These are phyloP conservation scores for Sarcoramphus papa DNA, from an alignment of 2,797 vertebrate species.

Conservation along the genomic window DNA sequence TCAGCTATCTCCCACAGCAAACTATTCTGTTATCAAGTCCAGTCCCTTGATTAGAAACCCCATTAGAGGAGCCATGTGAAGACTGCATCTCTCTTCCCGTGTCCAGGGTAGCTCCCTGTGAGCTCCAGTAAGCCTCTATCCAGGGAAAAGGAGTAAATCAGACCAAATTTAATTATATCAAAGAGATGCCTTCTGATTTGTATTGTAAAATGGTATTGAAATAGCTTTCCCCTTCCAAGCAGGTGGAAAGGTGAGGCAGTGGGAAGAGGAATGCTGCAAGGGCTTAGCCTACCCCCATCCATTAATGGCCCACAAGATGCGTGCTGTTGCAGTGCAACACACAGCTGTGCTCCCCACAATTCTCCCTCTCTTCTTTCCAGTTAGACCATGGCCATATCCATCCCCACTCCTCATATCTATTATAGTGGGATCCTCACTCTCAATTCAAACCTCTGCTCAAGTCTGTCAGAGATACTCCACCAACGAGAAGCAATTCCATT, in stretches of 20 bases:
- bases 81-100: background rate
- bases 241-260: background rate
- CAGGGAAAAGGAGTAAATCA: background rate
- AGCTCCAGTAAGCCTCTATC: background rate
- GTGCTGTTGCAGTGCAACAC: background rate
- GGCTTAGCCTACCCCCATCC: background rate
- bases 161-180: background rate
- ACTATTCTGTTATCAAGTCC: background rate
- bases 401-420: background rate
- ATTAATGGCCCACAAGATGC: background rate
- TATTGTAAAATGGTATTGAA: background rate
- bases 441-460: background rate
- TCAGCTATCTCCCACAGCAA: background rate
- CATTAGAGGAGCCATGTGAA: background rate
- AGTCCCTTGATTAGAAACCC: background rate
- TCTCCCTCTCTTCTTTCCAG: background rate
- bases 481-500: background rate
- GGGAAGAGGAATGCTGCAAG: background rate
- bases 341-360: background rate
- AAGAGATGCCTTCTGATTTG: background rate
- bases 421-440: background rate
- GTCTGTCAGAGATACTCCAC: background rate
- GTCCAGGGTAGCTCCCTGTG: background rate
- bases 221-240: background rate
- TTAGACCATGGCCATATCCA: background rate